Percentiles rank a stretch among this genome's conserved stretches.
phyloP scores from a whole-genome alignment of 1,140 invertebrate genomes.

The Brachionus plicatilis region DNA sequence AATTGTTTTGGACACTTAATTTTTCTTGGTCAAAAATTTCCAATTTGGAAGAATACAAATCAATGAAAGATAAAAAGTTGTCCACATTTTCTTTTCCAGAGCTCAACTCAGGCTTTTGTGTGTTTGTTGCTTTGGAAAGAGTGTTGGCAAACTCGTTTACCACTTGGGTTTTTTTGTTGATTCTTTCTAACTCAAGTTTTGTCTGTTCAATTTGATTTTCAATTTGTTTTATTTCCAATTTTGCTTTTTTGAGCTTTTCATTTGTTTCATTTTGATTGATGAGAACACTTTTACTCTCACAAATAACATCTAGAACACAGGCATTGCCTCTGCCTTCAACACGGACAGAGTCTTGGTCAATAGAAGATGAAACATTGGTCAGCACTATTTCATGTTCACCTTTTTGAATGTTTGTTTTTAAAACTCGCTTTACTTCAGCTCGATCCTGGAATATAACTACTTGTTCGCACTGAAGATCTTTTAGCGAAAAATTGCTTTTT shows the following conservation, averaged over 20 bases:
- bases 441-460: slow-evolving; percentile 5
- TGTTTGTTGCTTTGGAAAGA: neutral
- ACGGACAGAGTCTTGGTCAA: slow-evolving; percentile 30
- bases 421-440: neutral
- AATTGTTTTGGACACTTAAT: neutral
- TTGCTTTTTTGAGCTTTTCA: neutral
- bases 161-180: neutral
- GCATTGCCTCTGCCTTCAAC: slow-evolving; percentile 18
- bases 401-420: neutral
- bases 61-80: slow-evolving; percentile 21
- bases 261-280: neutral
- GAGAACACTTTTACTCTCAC: neutral
- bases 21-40: neutral
- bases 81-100: slow-evolving; percentile 9
- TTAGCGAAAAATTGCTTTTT: neutral
- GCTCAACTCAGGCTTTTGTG: neutral
- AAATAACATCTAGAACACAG: slow-evolving; percentile 9
- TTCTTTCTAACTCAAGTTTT: slow-evolving; percentile 5
- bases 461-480: neutral
- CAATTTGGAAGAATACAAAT: neutral
- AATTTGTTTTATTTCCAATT: neutral
- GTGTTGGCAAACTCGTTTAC: slow-evolving; percentile 21
- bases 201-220: neutral
- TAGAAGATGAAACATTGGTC: neutral
- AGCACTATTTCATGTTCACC: slow-evolving; percentile 9